phyloP scores from a whole-genome alignment of 1,140 invertebrate genomes.

The Drosophila ficusphila region DNA sequence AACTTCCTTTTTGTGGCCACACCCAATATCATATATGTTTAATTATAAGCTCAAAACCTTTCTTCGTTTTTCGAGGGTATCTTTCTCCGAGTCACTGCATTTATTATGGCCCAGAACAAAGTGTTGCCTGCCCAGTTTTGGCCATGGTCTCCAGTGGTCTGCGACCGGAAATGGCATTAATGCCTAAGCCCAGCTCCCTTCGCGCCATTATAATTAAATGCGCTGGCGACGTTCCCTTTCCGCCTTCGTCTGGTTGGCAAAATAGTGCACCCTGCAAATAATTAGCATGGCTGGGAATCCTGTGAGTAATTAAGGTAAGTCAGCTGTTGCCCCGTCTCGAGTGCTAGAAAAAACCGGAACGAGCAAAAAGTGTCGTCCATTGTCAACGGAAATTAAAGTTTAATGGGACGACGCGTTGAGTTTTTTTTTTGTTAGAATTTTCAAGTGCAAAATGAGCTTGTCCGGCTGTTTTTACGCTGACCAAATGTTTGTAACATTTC shows the following conservation, averaged over 20 bases:
- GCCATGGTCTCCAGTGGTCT: constrained; percentile 18
- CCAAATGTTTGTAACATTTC: constrained; percentile 45
- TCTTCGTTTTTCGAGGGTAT: background rate
- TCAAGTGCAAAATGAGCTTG: constrained; percentile 26
- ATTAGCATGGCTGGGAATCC: constrained; percentile 69
- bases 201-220: constrained; percentile 73
- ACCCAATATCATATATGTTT: too few relatives aligned
- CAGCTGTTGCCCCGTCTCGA: constrained; percentile 58
- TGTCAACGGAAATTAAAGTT: constrained; percentile 70
- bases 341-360: background rate
- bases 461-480: constrained; percentile 30
- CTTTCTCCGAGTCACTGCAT: background rate
- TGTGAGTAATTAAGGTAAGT: constrained; percentile 79
- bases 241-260: constrained; percentile 1
- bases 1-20: too few relatives aligned
- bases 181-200: constrained; percentile 55
- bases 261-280: constrained; percentile 63
- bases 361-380: constrained; percentile 37
- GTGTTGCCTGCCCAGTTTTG: constrained; percentile 21
- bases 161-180: constrained; percentile 74
- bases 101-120: background rate
- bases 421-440: constrained; percentile 32
- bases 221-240: constrained; percentile 20
- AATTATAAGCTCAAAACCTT: too few relatives aligned
- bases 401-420: constrained; percentile 38